Evolutionary conservation across 2,888 invertebrate species (phyloP), one percentile per base, ranked within the genome.

Genomic region (Galerucella pusilla): DNA sequence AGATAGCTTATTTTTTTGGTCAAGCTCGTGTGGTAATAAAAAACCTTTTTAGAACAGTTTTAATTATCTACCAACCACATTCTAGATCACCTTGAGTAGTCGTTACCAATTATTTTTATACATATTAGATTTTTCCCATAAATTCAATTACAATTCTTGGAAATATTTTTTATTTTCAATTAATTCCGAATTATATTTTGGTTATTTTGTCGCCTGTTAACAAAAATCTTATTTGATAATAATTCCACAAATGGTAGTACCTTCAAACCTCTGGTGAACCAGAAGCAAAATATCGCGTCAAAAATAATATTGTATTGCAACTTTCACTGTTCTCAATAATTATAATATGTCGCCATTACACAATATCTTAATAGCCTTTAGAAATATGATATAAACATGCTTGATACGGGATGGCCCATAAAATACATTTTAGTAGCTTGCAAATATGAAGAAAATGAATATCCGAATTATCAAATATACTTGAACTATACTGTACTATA

Each of bases 241-340:
- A 16, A n/a, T 42, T 42, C 81, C 81, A 81, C 28, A 46, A 57
- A 52, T 11, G 45, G 3, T 46, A 49, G 14, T 63, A 14, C 57
- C 6, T 59, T 69, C n/a, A 16, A 69, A 25, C 42, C 52, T 69
- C 12, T 71, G 45, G 68, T 45, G 54, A 66, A 60, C 71, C 68
- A 75, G 69, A 72, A 72, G 69, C 66, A 66, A 70, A 66, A n/a
- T 68, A 60, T 14, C 49, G 68, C 49, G 42, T 28, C 71, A 75
- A 73, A 78, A 74, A 73, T 46, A 61, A 72, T 70, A 74, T 74
- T 74, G 73, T 74, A 59, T 75, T 63, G 64, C 69, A 73, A 76
- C 78, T 78, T 78, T 78, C 78, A 78, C 78, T 75, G 73, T 66
- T 76, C 78, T 75, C 76, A 70, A 73, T 78, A 72, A 76, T 72